Conservation (phyloP, 2,888 invertebrate species). For the Drosophila barbarae region DNA sequence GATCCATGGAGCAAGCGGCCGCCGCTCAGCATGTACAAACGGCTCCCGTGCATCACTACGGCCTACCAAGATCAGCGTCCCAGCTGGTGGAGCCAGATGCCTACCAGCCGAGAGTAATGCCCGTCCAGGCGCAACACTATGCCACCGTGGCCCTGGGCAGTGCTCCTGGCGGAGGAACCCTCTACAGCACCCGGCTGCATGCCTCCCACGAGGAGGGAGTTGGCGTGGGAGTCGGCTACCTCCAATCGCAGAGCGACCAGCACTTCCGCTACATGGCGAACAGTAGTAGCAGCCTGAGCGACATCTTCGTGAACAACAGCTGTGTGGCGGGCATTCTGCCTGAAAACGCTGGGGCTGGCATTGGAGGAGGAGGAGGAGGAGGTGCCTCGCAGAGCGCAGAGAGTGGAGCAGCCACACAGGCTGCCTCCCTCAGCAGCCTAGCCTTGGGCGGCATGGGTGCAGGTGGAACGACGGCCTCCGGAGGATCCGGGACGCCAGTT, state of each 20-base stretch:
- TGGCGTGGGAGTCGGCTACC: slow-evolving; percentile 53
- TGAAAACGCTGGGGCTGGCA: background rate
- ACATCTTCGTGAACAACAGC: slow-evolving; percentile 79
- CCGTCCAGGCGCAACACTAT: slow-evolving; percentile 35
- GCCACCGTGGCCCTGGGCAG: slow-evolving; percentile 44
- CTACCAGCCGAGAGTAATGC: slow-evolving; percentile 52
- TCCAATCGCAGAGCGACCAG: slow-evolving; percentile 79
- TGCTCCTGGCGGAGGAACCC: slow-evolving; percentile 37
- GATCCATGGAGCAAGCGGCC: slow-evolving; percentile 28
- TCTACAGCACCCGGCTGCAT: slow-evolving; percentile 58
- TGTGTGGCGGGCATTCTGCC: slow-evolving; percentile 60
- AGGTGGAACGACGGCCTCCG: slow-evolving; percentile 21
- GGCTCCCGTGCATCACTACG: slow-evolving; percentile 68
- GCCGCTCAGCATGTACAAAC: slow-evolving; percentile 18
- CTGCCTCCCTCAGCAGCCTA: slow-evolving; percentile 57
- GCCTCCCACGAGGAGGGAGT: slow-evolving; percentile 61
- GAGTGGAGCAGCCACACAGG: slow-evolving; percentile 48
- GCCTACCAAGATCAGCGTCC: slow-evolving; percentile 83
- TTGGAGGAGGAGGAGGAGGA: slow-evolving; percentile 1
- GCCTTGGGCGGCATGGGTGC: slow-evolving; percentile 45
- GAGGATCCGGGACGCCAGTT: slow-evolving; percentile 58
- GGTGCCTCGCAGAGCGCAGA: slow-evolving; percentile 16
- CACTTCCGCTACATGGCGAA: slow-evolving; percentile 78
- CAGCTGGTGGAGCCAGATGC: slow-evolving; percentile 80
- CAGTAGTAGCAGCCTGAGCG: slow-evolving; percentile 78